Percentiles rank a stretch among this genome's conserved stretches.
Conservation (phyloP, 2,797 vertebrate species). For the Myripristis jacobus region DNA sequence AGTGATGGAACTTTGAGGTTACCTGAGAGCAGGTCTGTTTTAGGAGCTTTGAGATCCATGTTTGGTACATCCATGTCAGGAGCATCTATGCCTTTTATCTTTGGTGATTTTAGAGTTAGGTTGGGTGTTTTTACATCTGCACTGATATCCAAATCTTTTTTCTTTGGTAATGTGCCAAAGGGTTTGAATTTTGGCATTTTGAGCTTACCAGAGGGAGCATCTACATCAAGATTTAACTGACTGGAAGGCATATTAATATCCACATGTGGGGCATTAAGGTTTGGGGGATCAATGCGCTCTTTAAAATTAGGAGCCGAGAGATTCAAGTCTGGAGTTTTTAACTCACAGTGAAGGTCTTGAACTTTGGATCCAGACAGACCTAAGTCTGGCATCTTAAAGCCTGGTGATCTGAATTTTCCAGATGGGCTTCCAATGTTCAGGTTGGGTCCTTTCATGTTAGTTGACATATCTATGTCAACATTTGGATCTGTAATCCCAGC, state of each 20-base stretch:
- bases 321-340: slow-evolving; percentile 49
- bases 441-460: slow-evolving; percentile 20
- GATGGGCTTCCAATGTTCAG: slow-evolving; percentile 44
- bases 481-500: slow-evolving; percentile 28
- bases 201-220: slow-evolving; percentile 45
- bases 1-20: slow-evolving; percentile 44
- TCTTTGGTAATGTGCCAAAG: slow-evolving; percentile 54
- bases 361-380: slow-evolving; percentile 40
- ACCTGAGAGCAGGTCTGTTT: slow-evolving; percentile 33
- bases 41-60: too few relatives aligned
- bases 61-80: slow-evolving; percentile 44
- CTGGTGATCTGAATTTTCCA: slow-evolving; percentile 52
- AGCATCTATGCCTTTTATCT: slow-evolving; percentile 41
- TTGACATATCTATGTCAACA: slow-evolving; percentile 35
- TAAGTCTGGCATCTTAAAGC: slow-evolving; percentile 30
- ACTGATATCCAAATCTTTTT: slow-evolving; percentile 52
- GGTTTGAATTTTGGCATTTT: slow-evolving; percentile 63
- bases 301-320: slow-evolving; percentile 45
- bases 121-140: slow-evolving; percentile 53
- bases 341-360: slow-evolving; percentile 38
- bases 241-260: slow-evolving; percentile 47
- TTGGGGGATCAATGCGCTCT: slow-evolving; percentile 23
- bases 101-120: slow-evolving; percentile 52
- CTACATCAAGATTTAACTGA: slow-evolving; percentile 36
- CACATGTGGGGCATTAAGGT: slow-evolving; percentile 30